Evolutionary conservation across 1,140 invertebrate genomes (phyloP), one percentile per base, ranked within the genome.

Genomic region (Trachymyrmex septentrionalis): DNA sequence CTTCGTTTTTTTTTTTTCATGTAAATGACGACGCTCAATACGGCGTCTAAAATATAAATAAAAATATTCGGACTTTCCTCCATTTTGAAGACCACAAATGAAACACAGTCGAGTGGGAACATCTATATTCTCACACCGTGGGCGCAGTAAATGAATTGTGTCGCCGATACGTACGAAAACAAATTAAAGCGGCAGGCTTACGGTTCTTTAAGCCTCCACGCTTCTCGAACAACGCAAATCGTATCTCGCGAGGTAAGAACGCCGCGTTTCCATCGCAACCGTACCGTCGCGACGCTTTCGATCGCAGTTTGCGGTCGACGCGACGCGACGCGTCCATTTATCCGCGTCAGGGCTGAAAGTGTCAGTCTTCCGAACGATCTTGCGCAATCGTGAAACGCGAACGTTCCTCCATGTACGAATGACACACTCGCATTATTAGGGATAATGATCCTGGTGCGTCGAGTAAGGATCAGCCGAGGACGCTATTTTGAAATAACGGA

Each of bases 401-500:
- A 34, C 80, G 53, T 59, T 61, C 48, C 34, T 50, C 10, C 50
- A 9, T 10, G n/a, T 71, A 57, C 14, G 48, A 77, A 87, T 75
- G 87, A 80, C 73, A 78, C 61, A 63, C 75, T 61, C 69, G 50
- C 64, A 44, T 59, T 64, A 86, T 89, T 81, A 81, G 57, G 63
- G 77, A 88, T 91, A 91, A 91, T 84, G 86, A 90, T 73, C 77
- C 72, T 90, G 64, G 77, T 86, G 87, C 89, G 90, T 57, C 72
- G 86, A 69, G 63, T 44, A 77, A 71, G 80, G 76, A 73, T 78
- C 59, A 59, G 34, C 48, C 86, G 86, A 75, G 88, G 77, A 88
- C 85, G 85, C 86, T 44, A 21, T 87, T 84, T 88, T 87, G 69
- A 88, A 84, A 90, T 86, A 88, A 82, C 91, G 91, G 91, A 92